phyloP scores from a whole-genome alignment of 2,797 vertebrate species.

The Rhincodon typus region DNA sequence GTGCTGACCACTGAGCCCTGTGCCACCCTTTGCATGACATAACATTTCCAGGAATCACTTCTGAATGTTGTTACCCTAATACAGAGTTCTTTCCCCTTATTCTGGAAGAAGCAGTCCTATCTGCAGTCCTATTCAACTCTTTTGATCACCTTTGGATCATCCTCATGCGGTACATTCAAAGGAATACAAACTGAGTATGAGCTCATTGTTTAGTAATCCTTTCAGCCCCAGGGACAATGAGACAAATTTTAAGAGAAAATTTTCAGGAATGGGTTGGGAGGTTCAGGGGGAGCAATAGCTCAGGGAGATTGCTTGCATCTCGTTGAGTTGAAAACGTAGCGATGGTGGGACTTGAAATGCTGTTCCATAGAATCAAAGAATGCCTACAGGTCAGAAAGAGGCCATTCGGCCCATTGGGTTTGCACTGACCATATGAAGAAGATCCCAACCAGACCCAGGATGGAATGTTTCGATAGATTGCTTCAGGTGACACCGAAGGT shows the following conservation, averaged over 20 bases:
- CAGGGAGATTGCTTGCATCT: neutral
- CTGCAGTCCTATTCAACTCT: neutral
- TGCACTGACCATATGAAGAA: too few relatives aligned
- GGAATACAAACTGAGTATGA: neutral
- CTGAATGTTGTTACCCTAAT: neutral
- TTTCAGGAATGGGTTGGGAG: neutral
- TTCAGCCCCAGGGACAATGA: neutral
- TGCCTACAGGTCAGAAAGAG: too few relatives aligned
- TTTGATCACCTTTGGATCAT: neutral
- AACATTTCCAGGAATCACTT: neutral
- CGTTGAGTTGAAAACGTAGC: neutral
- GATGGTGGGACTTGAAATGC: neutral
- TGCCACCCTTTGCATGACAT: neutral
- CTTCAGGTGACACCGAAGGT: too few relatives aligned
- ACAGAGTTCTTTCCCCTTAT: too few relatives aligned
- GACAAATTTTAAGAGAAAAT: neutral
- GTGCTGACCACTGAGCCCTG: too few relatives aligned
- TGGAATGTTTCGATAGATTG: too few relatives aligned
- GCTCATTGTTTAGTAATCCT: neutral
- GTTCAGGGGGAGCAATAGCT: too few relatives aligned
- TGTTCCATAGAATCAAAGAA: neutral
- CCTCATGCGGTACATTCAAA: neutral
- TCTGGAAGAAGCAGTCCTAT: too few relatives aligned
- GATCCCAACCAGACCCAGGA: too few relatives aligned
- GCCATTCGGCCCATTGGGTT: neutral